Evolutionary conservation across 2,797 vertebrate species (phyloP), one percentile per base, ranked within the genome.

Genomic region (Neomorphus geoffroyi): DNA sequence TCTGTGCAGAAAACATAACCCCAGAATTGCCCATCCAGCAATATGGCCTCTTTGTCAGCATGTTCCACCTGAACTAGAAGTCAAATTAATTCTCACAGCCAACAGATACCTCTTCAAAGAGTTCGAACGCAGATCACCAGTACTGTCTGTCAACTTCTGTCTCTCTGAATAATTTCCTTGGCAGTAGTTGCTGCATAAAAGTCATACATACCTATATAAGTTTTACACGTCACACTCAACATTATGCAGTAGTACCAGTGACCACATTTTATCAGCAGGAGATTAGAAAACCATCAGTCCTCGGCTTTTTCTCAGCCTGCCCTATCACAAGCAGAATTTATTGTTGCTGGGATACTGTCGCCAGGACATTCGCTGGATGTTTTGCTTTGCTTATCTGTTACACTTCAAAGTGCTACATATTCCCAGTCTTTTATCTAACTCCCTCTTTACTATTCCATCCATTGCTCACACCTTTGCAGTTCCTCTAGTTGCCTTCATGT

Each of bases 281-380:
- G 50, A 58, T 78, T 2, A 58, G 48, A 61, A 72, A 78, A 30
- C 81, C 72, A 35, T 22, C 75, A 65, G 61, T 77, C 22, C 78
- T 18, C 2, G 0, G 66, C 71, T 67, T 77, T 18, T 77, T 33
- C 69, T 39, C 56, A 57, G 7, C 57, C 69, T 12, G 67, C 67
- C 70, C 92, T 86, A 48, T 91, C 80, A 43, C 56, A 62, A 32
- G 67, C 45, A 48, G 41, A 28, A 65, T 92, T 92, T 71, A 77
- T 66, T 90, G 92, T 79, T 92, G 95, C 94, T 92, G 95, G 96
- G 94, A 92, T 94, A 92, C 88, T 61, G 88, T 50, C 88, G 51
- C 72, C 3, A 23, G 86, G 80, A 87, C 81, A 60, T 41, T 65
- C 18, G 11, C 87, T 71, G 89, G 45, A 78, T 4, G 4, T 80